phyloP scores from a whole-genome alignment of 92 coral and sea anemone species.

The Blastomussa wellsi region DNA sequence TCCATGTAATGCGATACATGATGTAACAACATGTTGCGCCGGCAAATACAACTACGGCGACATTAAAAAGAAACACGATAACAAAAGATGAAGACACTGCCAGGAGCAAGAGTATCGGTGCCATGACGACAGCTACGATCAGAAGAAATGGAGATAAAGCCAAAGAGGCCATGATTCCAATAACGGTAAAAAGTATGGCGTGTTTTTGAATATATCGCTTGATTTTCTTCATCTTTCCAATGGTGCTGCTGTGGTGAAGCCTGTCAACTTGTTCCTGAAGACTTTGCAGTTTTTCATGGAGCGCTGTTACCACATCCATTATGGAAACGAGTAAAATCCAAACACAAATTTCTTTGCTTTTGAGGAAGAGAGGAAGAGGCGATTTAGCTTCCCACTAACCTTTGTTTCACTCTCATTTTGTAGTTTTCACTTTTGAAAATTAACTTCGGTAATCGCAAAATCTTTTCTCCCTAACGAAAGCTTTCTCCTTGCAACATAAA shows the following conservation, averaged over 20 bases:
- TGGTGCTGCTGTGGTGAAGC: conserved; percentile 1
- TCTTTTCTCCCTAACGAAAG: neutral
- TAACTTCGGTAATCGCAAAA: neutral
- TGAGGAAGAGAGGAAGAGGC: neutral
- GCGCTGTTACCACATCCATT: neutral
- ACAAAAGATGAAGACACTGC: neutral
- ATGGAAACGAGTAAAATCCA: neutral
- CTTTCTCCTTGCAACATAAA: neutral
- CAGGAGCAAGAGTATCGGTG: conserved; percentile 3
- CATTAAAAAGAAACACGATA: conserved; percentile 6
- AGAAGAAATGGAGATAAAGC: conserved; percentile 9
- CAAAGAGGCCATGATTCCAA: conserved; percentile 13
- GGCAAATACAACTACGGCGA: neutral
- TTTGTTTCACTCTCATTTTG: neutral
- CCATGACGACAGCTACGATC: neutral
- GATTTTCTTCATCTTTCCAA: conserved; percentile 4
- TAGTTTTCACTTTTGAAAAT: neutral
- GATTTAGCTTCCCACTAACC: neutral
- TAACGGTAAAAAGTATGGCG: neutral
- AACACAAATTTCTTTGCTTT: neutral
- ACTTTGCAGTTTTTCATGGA: neutral
- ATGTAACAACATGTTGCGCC: neutral
- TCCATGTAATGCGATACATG: neutral
- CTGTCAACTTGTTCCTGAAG: neutral
- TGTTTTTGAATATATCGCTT: conserved; percentile 4